Conservation (phyloP, 2,113 vertebrate species). For the Barnardius zonarius region DNA sequence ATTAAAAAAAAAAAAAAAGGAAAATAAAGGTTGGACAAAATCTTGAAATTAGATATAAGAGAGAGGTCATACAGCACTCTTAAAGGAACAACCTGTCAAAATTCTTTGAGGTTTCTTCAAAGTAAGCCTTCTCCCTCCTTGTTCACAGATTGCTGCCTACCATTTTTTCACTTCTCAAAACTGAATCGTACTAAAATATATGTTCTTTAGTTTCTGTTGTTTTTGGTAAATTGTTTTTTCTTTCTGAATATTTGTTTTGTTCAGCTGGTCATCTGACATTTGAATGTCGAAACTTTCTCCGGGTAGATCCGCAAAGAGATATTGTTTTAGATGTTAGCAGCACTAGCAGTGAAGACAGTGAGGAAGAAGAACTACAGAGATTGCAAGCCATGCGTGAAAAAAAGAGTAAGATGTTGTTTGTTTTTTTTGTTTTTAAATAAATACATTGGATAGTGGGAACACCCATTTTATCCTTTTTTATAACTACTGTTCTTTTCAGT, state of each 20-base stretch:
- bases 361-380: constrained; percentile 75
- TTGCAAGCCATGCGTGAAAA: constrained; percentile 78
- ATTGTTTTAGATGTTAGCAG: constrained; percentile 99
- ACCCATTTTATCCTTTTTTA: background rate
- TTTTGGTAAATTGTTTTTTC: background rate
- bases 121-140: background rate
- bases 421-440: background rate
- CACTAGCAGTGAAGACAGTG: constrained; percentile 94
- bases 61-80: background rate
- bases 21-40: background rate
- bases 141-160: background rate
- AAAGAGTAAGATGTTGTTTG: constrained; percentile 66
- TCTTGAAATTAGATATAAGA: background rate
- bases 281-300: constrained; percentile 96
- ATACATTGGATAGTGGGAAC: background rate
- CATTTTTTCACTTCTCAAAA: background rate
- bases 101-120: background rate
- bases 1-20: background rate
- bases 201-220: background rate
- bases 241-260: constrained; percentile 21
- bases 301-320: constrained; percentile 95
- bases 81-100: background rate
- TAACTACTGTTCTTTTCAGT: background rate
- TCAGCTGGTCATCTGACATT: constrained; percentile 96
- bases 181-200: background rate